Evolutionary conservation across 2,888 invertebrate genomes (phyloP).

Genomic region (Brachypalpus laphriformis): DNA sequence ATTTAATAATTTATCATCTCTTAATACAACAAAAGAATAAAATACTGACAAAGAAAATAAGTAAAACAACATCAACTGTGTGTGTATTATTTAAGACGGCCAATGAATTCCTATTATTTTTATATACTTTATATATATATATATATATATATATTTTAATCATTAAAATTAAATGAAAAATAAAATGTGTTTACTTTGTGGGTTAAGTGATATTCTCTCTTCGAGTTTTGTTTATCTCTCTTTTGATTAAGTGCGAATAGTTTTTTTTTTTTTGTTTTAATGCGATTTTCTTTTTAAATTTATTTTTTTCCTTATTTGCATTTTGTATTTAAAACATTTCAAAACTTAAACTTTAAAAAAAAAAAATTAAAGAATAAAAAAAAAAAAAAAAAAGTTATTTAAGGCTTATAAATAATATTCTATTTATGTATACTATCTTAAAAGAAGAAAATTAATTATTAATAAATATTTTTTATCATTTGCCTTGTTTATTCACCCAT

Average conservation of each 20-base stretch:
- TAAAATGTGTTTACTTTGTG: background rate
- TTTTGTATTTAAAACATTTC: conserved; percentile 69
- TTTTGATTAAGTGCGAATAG: background rate
- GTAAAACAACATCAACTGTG: conserved; percentile 47
- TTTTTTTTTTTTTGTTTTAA: background rate
- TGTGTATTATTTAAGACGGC: conserved; percentile 76
- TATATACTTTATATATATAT: conserved; percentile 68
- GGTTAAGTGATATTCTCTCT: conserved; percentile 36
- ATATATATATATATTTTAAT: too few relatives aligned
- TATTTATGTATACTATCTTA: conserved; percentile 56
- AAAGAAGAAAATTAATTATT: conserved; percentile 19
- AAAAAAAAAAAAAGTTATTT: conserved; percentile 29
- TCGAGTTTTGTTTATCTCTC: background rate
- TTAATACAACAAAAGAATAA: conserved; percentile 24
- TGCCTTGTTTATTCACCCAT: conserved; percentile 27
- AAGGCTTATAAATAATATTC: conserved; percentile 41
- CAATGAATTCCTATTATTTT: conserved; percentile 81
- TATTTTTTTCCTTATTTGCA: conserved; percentile 47
- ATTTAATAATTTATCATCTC: conserved; percentile 43
- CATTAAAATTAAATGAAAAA: conserved; percentile 23
- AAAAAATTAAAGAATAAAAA: background rate
- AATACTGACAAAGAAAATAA: conserved; percentile 24
- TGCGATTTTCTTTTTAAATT: conserved; percentile 2
- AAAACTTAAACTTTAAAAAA: conserved; percentile 38
- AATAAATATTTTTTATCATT: conserved; percentile 52